These are phyloP conservation scores for Cossypha heuglini DNA, from an alignment of 2,797 vertebrate species.

Conservation along the genomic window DNA sequence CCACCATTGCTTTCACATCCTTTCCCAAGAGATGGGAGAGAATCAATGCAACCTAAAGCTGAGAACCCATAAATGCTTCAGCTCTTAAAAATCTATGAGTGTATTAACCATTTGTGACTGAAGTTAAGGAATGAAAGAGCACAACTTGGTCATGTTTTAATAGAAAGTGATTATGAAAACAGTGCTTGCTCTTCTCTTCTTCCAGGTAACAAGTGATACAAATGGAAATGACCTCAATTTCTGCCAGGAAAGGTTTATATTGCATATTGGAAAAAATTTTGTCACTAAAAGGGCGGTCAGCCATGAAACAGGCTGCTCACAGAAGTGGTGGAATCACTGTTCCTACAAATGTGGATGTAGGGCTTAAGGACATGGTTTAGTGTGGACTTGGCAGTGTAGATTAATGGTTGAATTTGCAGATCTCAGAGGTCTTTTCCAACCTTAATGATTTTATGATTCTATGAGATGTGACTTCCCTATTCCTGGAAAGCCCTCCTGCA, in stretches of 20 bases:
- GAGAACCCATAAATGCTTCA: neutral
- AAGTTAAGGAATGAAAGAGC: neutral
- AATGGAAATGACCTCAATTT: neutral
- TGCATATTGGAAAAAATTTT: neutral
- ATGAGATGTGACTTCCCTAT: neutral
- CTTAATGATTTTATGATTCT: neutral
- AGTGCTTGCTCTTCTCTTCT: neutral
- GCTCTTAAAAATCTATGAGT: neutral
- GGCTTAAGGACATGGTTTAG: neutral
- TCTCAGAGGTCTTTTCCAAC: neutral
- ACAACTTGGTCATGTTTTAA: neutral
- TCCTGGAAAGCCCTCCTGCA: neutral
- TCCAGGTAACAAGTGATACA: neutral
- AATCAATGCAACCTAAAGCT: neutral
- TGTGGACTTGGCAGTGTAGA: neutral
- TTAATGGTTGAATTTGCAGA: neutral
- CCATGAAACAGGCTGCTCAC: neutral
- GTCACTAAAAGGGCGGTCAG: accelerated
- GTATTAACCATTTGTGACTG: neutral
- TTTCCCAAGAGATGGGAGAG: neutral
- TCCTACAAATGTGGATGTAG: neutral
- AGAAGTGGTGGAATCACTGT: neutral
- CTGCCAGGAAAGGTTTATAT: neutral
- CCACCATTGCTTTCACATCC: neutral
- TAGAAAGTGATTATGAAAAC: neutral